Percentiles rank a stretch among this genome's conserved stretches.
Conservation (phyloP, 2,113 vertebrate genomes). For the Acrocephalus kingi region DNA sequence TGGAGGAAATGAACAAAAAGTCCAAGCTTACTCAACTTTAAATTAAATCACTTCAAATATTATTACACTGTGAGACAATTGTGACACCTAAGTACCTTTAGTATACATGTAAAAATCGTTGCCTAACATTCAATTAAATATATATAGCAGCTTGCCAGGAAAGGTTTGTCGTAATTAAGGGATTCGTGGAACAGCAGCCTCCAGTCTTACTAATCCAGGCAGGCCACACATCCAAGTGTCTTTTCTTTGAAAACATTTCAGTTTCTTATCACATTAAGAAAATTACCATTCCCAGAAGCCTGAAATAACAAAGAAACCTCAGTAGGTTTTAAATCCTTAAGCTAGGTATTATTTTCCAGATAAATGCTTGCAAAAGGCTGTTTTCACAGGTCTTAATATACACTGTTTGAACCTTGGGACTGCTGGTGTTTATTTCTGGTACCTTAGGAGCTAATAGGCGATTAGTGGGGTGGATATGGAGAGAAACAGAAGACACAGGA, state of each 20-base stretch:
- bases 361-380: constrained; percentile 2
- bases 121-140: background rate
- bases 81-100: background rate
- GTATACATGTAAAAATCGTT: background rate
- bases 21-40: background rate
- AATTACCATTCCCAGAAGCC: constrained; percentile 54
- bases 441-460: constrained; percentile 54
- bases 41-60: constrained; percentile 4
- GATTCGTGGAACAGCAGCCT: background rate
- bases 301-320: constrained; percentile 59
- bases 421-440: constrained; percentile 69
- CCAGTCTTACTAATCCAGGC: background rate
- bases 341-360: constrained; percentile 67
- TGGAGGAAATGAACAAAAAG: constrained; percentile 28
- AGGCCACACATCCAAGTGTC: constrained; percentile 24
- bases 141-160: background rate
- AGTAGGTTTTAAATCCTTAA: constrained; percentile 45
- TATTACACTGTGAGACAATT: background rate
- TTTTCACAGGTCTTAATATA: constrained; percentile 23
- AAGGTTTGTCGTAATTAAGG: background rate
- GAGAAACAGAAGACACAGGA: constrained; percentile 5
- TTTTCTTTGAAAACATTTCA: constrained; percentile 60
- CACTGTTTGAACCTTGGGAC: background rate
- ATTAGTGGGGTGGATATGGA: constrained; percentile 53
- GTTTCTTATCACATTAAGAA: constrained; percentile 60